These are phyloP conservation scores for Crocidura indochinensis DNA, from an alignment of 2,797 vertebrate species.

Conservation along the genomic window DNA sequence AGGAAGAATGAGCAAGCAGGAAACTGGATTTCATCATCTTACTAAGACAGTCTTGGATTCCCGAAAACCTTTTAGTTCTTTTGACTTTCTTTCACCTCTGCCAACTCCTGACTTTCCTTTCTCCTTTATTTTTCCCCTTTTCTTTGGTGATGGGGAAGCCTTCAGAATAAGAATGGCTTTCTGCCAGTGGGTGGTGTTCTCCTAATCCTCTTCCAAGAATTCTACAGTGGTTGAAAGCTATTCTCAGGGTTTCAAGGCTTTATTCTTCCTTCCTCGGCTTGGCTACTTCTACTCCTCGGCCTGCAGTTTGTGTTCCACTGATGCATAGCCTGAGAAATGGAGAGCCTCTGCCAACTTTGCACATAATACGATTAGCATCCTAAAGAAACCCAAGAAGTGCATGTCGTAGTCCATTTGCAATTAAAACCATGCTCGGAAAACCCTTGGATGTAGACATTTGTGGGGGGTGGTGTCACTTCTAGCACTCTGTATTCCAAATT, in stretches of 20 bases:
- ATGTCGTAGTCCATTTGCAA: constrained; percentile 37
- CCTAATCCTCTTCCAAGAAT: constrained; percentile 43
- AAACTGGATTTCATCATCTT: constrained; percentile 2
- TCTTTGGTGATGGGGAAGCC: neutral
- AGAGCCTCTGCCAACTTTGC: constrained; percentile 38
- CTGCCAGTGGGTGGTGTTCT: neutral
- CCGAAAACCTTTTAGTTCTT: neutral
- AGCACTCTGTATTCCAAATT: constrained; percentile 58
- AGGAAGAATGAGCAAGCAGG: neutral
- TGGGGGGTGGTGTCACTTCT: neutral
- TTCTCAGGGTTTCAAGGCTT: neutral
- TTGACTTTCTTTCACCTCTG: constrained; percentile 50
- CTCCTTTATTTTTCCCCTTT: neutral
- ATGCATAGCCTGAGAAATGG: constrained; percentile 48
- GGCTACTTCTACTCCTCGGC: neutral
- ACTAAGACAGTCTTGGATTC: constrained; percentile 26
- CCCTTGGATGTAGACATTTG: constrained; percentile 37
- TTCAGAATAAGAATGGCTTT: constrained; percentile 40
- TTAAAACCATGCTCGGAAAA: constrained; percentile 69
- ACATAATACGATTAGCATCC: constrained; percentile 59
- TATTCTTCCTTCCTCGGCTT: neutral
- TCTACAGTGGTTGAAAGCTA: constrained; percentile 8
- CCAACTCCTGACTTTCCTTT: neutral
- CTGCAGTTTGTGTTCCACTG: constrained; percentile 23
- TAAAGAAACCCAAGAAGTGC: constrained; percentile 67